Base-by-base conservation (phyloP, 2,888 invertebrate species). In the Melangyna quadrimaculata region DNA sequence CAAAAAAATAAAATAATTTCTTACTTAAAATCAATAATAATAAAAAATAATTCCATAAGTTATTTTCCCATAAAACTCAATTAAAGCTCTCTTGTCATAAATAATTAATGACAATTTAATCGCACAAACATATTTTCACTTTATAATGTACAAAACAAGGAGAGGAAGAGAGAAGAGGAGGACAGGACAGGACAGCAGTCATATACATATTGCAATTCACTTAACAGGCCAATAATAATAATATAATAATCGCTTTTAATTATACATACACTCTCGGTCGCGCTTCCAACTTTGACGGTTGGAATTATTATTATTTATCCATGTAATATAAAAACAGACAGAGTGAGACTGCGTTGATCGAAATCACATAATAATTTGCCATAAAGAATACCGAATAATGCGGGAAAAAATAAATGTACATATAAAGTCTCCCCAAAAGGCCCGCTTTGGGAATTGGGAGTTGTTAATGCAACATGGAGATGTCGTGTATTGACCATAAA, bases 181-280 rank as follows among this genome's bases (percentile, higher is more conserved):
- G 51, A 27, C 14, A 59, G 29, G n/a, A n/a, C n/a, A n/a, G n/a
- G n/a, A n/a, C n/a, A n/a, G n/a, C n/a, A n/a, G n/a, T n/a, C n/a
- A n/a, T n/a, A n/a, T n/a, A 14, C 59, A 59, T 59, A 59, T 81
- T 81, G 86, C 86, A 81, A 86, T 86, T 86, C 86, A 86, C 86
- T 86, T 81, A 86, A 86, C 86, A 86, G 80, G 77, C 86, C 86
- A 86, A 86, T 86, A 81, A 86, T 86, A 81, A 86, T 86, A 86
- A 86, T 86, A 81, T 81, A 81, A 86, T 81, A 86, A 86, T 81
- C 72, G 81, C 70, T 81, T 81, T 86, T 86, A 86, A 81, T 86
- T 81, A n/a, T n/a, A n/a, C n/a, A n/a, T n/a, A n/a, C n/a, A 86
- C 73, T 35, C 65, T 65, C 65, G 32, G n/a, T n/a, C 45, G 40